Conservation (phyloP, 1,140 invertebrate species). For the Drosophila kepulauana region DNA sequence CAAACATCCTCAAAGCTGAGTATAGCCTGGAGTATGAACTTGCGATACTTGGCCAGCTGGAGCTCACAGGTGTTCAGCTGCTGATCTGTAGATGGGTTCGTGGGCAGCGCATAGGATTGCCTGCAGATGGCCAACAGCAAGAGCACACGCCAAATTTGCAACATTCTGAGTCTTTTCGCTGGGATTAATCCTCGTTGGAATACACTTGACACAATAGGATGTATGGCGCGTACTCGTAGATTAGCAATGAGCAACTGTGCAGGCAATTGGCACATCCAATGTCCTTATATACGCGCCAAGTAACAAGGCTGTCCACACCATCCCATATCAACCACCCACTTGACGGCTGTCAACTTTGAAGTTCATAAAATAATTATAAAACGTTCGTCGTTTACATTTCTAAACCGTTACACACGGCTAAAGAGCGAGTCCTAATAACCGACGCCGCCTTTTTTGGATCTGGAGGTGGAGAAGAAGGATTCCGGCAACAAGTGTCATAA, state of each 20-base stretch:
- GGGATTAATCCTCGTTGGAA: not conserved
- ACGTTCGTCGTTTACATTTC: slow-evolving; percentile 81
- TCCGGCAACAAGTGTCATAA: slow-evolving; percentile 80
- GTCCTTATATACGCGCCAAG: slow-evolving; percentile 60
- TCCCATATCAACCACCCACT: slow-evolving; percentile 9
- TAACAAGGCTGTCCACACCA: not conserved
- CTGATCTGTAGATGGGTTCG: slow-evolving; percentile 33
- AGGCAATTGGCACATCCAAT: slow-evolving; percentile 23
- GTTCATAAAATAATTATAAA: slow-evolving; percentile 85
- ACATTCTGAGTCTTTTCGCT: slow-evolving; percentile 32
- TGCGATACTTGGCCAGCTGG: slow-evolving; percentile 75
- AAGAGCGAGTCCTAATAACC: slow-evolving; percentile 78
- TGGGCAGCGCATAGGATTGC: slow-evolving; percentile 51
- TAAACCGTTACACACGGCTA: slow-evolving; percentile 81
- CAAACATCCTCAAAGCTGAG: slow-evolving; percentile 82
- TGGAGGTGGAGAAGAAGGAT: slow-evolving; percentile 11
- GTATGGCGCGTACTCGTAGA: slow-evolving; percentile 26
- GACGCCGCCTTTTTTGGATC: slow-evolving; percentile 29
- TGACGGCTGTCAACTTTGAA: slow-evolving; percentile 67
- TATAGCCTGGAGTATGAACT: slow-evolving; percentile 77
- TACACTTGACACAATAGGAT: not conserved
- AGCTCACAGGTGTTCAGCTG: slow-evolving; percentile 70
- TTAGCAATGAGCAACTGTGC: slow-evolving; percentile 63
- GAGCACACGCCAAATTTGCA: slow-evolving; percentile 59
- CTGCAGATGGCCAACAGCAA: slow-evolving; percentile 51